A percentile compares a stretch with the other conserved stretches of the same genome.
Evolutionary conservation across 1,140 invertebrate species (phyloP).

Genomic region (Leguminivora glycinivorella): DNA sequence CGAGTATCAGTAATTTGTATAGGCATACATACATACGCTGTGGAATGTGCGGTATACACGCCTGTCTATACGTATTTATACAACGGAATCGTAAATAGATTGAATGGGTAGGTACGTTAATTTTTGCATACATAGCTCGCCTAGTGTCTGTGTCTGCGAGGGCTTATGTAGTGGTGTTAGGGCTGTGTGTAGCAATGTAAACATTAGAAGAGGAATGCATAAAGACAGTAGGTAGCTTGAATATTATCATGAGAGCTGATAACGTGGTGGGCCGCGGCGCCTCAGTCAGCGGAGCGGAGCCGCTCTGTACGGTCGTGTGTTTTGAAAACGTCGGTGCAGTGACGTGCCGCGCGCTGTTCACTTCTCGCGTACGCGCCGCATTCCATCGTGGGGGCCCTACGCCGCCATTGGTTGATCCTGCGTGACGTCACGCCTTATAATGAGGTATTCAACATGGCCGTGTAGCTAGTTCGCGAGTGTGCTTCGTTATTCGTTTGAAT

Average conservation of each 20-base stretch:
- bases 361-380: conserved; percentile 80
- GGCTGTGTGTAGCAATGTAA: conserved; percentile 52
- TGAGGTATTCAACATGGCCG: conserved; percentile 92
- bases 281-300: conserved; percentile 74
- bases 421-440: conserved; percentile 89
- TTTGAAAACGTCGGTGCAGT: conserved; percentile 52
- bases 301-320: conserved; percentile 71
- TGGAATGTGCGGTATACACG: conserved; percentile 67
- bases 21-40: conserved; percentile 60
- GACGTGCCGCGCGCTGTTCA: conserved; percentile 56
- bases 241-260: conserved; percentile 77
- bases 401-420: conserved; percentile 81
- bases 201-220: conserved; percentile 76
- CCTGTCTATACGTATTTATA: conserved; percentile 51
- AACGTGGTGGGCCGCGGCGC: conserved; percentile 68
- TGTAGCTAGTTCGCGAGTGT: conserved; percentile 83
- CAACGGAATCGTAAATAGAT: conserved; percentile 74
- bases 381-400: conserved; percentile 86
- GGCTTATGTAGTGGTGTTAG: conserved; percentile 2
- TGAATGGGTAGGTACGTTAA: conserved; percentile 71
- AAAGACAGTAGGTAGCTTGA: conserved; percentile 70
- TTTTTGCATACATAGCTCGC: conserved; percentile 66
- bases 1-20: conserved; percentile 60
- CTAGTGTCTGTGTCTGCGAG: conserved; percentile 28
- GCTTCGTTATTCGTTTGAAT: conserved; percentile 83